Conservation (phyloP, 2,797 vertebrate species). For the Falco peregrinus region DNA sequence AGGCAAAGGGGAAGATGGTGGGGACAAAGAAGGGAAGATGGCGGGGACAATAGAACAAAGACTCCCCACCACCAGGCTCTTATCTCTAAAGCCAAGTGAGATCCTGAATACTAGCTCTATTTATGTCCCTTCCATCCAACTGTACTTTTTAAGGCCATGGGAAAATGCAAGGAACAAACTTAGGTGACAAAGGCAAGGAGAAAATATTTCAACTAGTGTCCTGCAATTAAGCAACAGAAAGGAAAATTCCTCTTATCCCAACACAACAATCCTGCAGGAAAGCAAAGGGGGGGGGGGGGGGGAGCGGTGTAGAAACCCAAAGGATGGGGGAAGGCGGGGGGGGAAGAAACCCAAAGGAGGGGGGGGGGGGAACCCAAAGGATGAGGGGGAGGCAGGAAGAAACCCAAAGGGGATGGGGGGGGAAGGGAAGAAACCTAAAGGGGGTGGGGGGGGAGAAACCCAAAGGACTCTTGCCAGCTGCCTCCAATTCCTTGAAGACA, state of each 20-base stretch:
- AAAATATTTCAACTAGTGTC: not conserved
- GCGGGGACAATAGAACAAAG: not conserved
- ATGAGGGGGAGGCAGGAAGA: too few relatives aligned
- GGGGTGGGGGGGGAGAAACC: too few relatives aligned
- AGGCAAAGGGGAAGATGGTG: not conserved
- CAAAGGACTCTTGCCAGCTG: not conserved
- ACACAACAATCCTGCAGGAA: not conserved
- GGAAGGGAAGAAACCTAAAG: too few relatives aligned
- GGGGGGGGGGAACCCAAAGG: too few relatives aligned
- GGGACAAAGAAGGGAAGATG: not conserved
- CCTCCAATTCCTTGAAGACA: not conserved
- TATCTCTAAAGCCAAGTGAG: not conserved
- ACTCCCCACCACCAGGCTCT: not conserved
- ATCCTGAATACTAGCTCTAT: not conserved
- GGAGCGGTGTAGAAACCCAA: too few relatives aligned
- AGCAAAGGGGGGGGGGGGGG: not conserved
- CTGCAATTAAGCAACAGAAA: not conserved
- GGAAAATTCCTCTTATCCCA: not conserved
- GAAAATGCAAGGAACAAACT: not conserved
- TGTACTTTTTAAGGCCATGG: not conserved
- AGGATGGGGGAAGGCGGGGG: too few relatives aligned
- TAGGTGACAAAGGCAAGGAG: not conserved
- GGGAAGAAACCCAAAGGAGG: too few relatives aligned
- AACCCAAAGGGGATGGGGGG: too few relatives aligned
- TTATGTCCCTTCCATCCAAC: conserved; percentile 5